Percentiles rank a stretch among this genome's conserved stretches.
Conservation (phyloP, 2,113 vertebrate species). For the Tympanuchus pallidicinctus region DNA sequence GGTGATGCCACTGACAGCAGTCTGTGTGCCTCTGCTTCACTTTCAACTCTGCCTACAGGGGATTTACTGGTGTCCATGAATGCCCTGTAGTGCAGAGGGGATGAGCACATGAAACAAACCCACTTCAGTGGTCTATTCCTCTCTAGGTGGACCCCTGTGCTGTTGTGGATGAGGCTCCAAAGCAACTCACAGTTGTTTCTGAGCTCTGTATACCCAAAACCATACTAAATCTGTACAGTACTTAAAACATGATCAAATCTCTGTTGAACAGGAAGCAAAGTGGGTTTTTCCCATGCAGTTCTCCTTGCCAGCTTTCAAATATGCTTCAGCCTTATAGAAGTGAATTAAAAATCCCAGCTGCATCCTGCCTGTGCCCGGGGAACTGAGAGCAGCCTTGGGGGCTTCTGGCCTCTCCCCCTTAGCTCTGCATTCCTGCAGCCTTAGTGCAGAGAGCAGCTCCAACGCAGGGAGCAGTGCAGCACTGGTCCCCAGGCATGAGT, state of each 20-base stretch:
- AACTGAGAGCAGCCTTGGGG: not conserved
- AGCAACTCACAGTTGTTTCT: fast-evolving
- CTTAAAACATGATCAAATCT: not conserved
- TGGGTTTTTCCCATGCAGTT: not conserved
- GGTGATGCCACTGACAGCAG: not conserved
- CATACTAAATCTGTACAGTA: not conserved
- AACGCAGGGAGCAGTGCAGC: not conserved
- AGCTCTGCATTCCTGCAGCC: not conserved
- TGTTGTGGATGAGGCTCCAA: not conserved
- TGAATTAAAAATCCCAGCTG: not conserved
- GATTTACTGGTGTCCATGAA: not conserved
- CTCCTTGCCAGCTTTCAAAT: not conserved
- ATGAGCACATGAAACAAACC: not conserved
- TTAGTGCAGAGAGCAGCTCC: not conserved
- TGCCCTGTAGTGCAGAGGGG: not conserved
- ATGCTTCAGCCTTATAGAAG: not conserved
- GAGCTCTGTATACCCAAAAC: not conserved
- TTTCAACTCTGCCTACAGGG: fast-evolving
- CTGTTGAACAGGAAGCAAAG: not conserved
- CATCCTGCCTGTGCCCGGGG: not conserved
- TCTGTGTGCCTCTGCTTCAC: not conserved
- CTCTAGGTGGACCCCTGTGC: not conserved
- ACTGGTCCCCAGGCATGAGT: not conserved
- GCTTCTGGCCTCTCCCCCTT: not conserved
- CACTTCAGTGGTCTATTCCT: not conserved